These are phyloP conservation scores for Corythucha ciliata DNA, from an alignment of 2,888 invertebrate genomes.

Conservation along the genomic window DNA sequence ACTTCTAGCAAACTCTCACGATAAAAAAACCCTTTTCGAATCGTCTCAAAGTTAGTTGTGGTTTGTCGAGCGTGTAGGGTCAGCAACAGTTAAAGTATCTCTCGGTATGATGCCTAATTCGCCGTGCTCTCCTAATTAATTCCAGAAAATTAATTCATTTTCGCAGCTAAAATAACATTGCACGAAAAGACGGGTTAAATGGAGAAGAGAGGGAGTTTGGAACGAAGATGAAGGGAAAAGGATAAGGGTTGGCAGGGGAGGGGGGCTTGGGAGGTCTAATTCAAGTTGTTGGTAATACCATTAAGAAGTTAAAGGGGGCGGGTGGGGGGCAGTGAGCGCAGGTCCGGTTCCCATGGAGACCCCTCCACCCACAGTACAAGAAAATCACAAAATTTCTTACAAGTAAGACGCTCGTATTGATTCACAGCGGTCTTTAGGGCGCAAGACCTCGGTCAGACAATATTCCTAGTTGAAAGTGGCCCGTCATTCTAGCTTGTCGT, in stretches of 20 bases:
- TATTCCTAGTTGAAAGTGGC: no score
- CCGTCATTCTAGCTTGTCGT: no score
- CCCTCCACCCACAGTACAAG: slow-evolving; percentile 24
- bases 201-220: slow-evolving; percentile 5
- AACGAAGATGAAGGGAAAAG: slow-evolving; percentile 6
- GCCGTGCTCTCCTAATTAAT: no score
- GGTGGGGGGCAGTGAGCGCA: slow-evolving; percentile 17
- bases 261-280: slow-evolving; percentile 20
- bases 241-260: background rate
- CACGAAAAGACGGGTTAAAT: background rate
- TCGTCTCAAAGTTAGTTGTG: no score
- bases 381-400: slow-evolving; percentile 31
- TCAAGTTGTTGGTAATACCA: slow-evolving; percentile 25
- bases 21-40: no score
- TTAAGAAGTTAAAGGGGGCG: slow-evolving; percentile 25
- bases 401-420: slow-evolving; percentile 30
- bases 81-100: no score
- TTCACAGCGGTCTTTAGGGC: no score
- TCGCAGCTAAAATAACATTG: background rate
- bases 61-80: no score
- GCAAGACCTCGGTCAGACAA: no score
- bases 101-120: no score
- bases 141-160: slow-evolving; percentile 8
- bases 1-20: no score
- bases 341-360: slow-evolving; percentile 19